These are phyloP conservation scores for Notiomystis cincta DNA, from an alignment of 2,113 vertebrate species.

Conservation along the genomic window DNA sequence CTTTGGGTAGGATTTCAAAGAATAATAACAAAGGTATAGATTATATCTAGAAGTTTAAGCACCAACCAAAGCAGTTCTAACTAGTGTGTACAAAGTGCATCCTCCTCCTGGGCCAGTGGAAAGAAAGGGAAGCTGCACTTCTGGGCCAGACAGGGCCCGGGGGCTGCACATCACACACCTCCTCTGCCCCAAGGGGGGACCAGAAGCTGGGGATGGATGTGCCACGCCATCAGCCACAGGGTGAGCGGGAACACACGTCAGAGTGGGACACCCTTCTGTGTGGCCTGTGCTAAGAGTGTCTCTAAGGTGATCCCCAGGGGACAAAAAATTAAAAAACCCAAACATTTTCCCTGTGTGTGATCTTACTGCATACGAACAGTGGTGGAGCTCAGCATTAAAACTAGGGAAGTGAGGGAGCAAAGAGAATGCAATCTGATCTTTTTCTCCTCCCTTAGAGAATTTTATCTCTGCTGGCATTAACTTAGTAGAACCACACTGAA, in stretches of 20 bases:
- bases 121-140: neutral
- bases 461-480: neutral
- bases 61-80: neutral
- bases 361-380: neutral
- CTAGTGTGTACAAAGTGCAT: neutral
- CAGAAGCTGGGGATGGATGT: neutral
- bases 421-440: neutral
- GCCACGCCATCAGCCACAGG: rapidly evolving
- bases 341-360: neutral
- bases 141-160: neutral
- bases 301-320: neutral
- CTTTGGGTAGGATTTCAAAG: neutral
- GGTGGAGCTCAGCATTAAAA: neutral
- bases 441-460: neutral
- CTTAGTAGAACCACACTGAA: neutral
- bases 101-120: neutral
- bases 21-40: neutral
- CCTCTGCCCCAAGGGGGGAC: neutral
- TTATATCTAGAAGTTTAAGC: neutral
- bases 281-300: neutral
- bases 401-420: neutral
- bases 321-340: neutral
- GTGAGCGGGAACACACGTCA: rapidly evolving
- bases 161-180: neutral
- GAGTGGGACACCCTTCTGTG: neutral